Conservation (phyloP, 2,797 vertebrate species). For the Rallus crepitans region DNA sequence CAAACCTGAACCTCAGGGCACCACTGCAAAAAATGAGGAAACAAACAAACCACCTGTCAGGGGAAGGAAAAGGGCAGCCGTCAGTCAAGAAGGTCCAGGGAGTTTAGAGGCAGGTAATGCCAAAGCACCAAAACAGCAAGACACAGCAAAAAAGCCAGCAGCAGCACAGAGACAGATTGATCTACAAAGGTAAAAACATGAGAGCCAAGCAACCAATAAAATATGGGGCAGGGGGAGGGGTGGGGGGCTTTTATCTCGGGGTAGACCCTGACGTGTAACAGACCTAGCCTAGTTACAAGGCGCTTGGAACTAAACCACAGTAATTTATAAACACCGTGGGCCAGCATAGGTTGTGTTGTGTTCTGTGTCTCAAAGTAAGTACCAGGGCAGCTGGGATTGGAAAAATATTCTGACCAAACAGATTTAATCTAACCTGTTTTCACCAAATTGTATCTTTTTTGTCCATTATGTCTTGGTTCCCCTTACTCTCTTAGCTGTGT, state of each 20-base stretch:
- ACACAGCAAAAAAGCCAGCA: constrained; percentile 88
- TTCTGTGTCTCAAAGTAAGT: neutral
- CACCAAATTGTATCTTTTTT: neutral
- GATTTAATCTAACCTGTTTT: neutral
- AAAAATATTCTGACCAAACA: neutral
- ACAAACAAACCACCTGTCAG: constrained; percentile 83
- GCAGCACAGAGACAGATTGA: constrained; percentile 96
- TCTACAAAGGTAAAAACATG: constrained; percentile 89
- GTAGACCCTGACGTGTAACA: neutral
- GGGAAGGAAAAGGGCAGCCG: constrained; percentile 90
- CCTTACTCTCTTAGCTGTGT: neutral
- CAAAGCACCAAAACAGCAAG: constrained; percentile 96
- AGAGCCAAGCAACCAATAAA: neutral
- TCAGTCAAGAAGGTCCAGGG: constrained; percentile 82
- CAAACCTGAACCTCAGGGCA: constrained; percentile 83
- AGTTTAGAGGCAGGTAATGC: constrained; percentile 88
- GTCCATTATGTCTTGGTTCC: neutral
- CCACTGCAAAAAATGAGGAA: constrained; percentile 81
- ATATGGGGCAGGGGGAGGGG: neutral
- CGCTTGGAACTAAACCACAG: neutral
- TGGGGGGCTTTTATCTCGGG: neutral
- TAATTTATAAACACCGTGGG: neutral
- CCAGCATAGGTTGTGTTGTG: too few relatives aligned
- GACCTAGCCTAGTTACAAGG: neutral
- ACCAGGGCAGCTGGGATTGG: neutral